phyloP scores from a whole-genome alignment of 2,113 vertebrate species.

The Urocynchramus pylzowi region DNA sequence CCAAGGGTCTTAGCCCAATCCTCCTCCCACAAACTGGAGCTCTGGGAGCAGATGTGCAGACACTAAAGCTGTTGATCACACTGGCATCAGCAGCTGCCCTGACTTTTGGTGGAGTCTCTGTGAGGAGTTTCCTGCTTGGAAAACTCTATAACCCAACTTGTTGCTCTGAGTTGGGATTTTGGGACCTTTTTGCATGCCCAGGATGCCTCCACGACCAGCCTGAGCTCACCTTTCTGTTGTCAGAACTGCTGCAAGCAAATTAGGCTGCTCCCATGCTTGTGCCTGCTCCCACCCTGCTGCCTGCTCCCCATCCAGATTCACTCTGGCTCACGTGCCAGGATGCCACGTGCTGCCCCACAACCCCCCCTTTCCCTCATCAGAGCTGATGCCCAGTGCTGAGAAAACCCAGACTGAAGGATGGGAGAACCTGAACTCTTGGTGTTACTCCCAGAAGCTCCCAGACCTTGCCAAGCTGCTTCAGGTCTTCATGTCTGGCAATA shows the following conservation, averaged over 20 bases:
- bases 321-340: neutral
- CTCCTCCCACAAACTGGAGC: neutral
- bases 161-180: rapidly evolving
- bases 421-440: neutral
- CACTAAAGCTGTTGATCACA: neutral
- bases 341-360: rapidly evolving
- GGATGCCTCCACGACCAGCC: neutral
- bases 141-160: neutral
- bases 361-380: neutral
- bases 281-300: neutral
- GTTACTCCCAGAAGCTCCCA: neutral
- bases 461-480: neutral
- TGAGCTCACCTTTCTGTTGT: neutral
- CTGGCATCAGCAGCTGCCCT: neutral
- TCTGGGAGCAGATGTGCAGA: neutral
- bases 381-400: rapidly evolving
- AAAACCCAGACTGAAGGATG: neutral
- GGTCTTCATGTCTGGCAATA: neutral
- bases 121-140: neutral
- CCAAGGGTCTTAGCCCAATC: neutral
- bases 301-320: neutral
- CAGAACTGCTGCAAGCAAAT: neutral
- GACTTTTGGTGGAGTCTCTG: neutral
- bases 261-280: neutral
- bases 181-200: neutral